A percentile compares a stretch with the other conserved stretches of the same genome.
phyloP scores from a whole-genome alignment of 2,888 invertebrate species.

The Holacanthella duospinosa region DNA sequence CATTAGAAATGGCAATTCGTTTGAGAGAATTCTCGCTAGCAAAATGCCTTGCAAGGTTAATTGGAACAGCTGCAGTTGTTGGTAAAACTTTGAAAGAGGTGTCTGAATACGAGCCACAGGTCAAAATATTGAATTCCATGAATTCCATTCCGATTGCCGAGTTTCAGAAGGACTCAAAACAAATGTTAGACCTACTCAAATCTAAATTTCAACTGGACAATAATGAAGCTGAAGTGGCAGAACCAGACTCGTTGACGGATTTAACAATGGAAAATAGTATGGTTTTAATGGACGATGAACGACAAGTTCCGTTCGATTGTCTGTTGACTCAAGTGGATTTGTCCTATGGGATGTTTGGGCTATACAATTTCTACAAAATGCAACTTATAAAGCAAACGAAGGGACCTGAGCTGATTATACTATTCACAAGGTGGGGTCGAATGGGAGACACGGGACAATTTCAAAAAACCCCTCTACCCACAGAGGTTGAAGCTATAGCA shows the following conservation, averaged over 20 bases:
- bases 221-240: background rate
- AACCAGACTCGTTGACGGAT: constrained; percentile 23
- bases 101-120: background rate
- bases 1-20: constrained; percentile 15
- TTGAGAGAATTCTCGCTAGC: constrained; percentile 11
- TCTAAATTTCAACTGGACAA: background rate
- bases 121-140: background rate
- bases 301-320: constrained; percentile 42
- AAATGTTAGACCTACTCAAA: background rate
- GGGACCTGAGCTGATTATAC: constrained; percentile 43
- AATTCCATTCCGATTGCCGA: background rate
- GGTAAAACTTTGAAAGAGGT: background rate
- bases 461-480: constrained; percentile 45
- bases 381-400: constrained; percentile 41
- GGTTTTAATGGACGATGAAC: constrained; percentile 41
- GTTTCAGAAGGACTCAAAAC: background rate
- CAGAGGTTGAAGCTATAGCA: constrained; percentile 43
- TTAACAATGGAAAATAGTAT: constrained; percentile 25
- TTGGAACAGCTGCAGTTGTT: background rate
- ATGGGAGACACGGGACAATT: constrained; percentile 45
- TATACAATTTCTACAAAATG: constrained; percentile 49
- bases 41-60: background rate
- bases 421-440: constrained; percentile 49
- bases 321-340: constrained; percentile 46
- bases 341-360: constrained; percentile 42